These are phyloP conservation scores for Schrankia costaestrigalis DNA, from an alignment of 2,888 invertebrate genomes.

Conservation along the genomic window DNA sequence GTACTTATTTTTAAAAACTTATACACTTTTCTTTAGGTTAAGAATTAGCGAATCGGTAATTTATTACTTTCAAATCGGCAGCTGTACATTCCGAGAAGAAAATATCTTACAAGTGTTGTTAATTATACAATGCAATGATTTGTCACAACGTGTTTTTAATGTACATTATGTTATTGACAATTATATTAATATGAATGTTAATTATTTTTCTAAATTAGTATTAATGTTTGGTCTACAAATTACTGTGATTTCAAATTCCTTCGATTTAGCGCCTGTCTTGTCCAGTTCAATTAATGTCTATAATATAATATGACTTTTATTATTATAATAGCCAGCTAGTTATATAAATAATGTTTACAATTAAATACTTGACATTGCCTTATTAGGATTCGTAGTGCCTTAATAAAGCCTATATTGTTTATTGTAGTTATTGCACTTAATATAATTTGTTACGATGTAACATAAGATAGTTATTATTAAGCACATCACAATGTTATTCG, in stretches of 20 bases:
- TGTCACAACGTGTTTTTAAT: constrained; percentile 26
- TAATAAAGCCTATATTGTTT: constrained; percentile 37
- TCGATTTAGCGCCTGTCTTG: constrained; percentile 16
- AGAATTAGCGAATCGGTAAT: constrained; percentile 21
- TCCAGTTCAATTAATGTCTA: constrained; percentile 12
- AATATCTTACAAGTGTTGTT: constrained; percentile 11
- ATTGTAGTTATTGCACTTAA: constrained; percentile 32
- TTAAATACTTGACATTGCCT: constrained; percentile 41
- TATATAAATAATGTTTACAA: constrained; percentile 24
- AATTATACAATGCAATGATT: constrained; percentile 11
- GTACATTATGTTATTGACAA: constrained; percentile 20
- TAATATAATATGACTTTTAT: constrained; percentile 19
- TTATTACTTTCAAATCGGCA: constrained; percentile 19
- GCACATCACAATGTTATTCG: constrained; percentile 55
- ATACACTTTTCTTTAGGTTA: constrained; percentile 30
- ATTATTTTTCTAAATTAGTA: constrained; percentile 29
- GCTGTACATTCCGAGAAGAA: constrained; percentile 25
- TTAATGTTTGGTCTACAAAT: constrained; percentile 29
- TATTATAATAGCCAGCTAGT: constrained; percentile 40
- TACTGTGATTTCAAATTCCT: constrained; percentile 36
- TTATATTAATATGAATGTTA: constrained; percentile 26
- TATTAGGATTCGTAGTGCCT: constrained; percentile 63
- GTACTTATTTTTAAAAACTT: constrained; percentile 39
- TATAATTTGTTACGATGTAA: constrained; percentile 34
- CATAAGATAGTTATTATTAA: constrained; percentile 31